Conservation (phyloP, 2,113 vertebrate species). For the Brienomyrus longianalis region DNA sequence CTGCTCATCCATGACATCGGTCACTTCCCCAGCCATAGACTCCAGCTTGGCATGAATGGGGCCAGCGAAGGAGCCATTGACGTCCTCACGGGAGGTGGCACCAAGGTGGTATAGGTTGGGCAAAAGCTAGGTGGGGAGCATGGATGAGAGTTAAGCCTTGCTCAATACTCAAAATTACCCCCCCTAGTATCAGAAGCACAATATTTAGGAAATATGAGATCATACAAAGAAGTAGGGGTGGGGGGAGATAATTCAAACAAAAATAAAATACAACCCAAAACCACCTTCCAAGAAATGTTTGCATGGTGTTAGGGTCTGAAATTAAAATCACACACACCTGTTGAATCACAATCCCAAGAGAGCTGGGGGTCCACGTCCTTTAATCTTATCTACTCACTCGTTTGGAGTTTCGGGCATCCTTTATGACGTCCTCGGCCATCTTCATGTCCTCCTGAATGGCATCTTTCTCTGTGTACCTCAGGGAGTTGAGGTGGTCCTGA, state of each 20-base stretch:
- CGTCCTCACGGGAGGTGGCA: constrained; percentile 57
- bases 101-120: constrained; percentile 85
- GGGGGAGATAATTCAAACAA: neutral
- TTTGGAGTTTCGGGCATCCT: constrained; percentile 90
- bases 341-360: neutral
- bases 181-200: neutral
- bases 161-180: neutral
- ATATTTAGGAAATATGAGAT: neutral
- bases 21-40: constrained; percentile 86
- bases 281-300: neutral
- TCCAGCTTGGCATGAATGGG: constrained; percentile 85
- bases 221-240: neutral
- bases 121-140: constrained; percentile 66
- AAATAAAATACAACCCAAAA: neutral
- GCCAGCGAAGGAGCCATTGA: constrained; percentile 56
- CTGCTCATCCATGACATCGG: constrained; percentile 81
- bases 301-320: neutral
- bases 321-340: neutral
- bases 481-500: constrained; percentile 94
- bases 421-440: constrained; percentile 76
- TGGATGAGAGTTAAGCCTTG: neutral
- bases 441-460: constrained; percentile 80
- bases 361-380: neutral
- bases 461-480: constrained; percentile 66
- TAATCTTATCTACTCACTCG: constrained; percentile 57